Percentiles rank a stretch among this genome's conserved stretches.
phyloP scores from a whole-genome alignment of 2,888 invertebrate genomes.

The Plemyria rubiginata region DNA sequence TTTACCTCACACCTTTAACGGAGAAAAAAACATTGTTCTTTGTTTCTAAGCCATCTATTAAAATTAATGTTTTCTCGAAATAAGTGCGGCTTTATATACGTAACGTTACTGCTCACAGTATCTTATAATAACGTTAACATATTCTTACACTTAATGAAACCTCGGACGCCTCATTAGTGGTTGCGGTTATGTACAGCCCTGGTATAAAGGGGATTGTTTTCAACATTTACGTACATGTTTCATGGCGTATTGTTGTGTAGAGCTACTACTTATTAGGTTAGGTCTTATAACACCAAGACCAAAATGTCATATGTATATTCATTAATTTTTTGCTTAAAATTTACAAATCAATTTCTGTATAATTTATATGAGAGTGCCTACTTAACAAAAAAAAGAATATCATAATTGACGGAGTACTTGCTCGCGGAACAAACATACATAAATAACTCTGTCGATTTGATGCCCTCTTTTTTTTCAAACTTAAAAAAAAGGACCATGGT shows the following conservation, averaged over 20 bases:
- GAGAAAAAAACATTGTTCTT: neutral
- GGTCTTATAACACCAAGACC: too few relatives aligned
- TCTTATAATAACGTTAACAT: conserved; percentile 25
- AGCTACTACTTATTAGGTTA: too few relatives aligned
- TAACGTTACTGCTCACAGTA: conserved; percentile 8
- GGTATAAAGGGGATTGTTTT: conserved; percentile 22
- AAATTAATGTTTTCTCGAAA: neutral
- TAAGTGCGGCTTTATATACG: conserved; percentile 63
- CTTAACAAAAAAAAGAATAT: too few relatives aligned
- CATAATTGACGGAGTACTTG: too few relatives aligned
- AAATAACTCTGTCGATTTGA: too few relatives aligned
- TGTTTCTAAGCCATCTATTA: neutral
- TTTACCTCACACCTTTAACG: neutral
- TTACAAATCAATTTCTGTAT: too few relatives aligned
- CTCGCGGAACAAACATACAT: too few relatives aligned
- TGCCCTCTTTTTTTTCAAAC: too few relatives aligned
- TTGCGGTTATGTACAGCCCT: conserved; percentile 18
- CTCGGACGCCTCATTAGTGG: conserved; percentile 28
- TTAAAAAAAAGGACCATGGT: too few relatives aligned
- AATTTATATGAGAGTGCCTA: too few relatives aligned
- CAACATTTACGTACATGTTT: conserved; percentile 14
- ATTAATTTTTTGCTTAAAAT: too few relatives aligned
- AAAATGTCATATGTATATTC: too few relatives aligned
- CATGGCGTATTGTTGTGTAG: conserved; percentile 1
- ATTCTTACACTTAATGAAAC: conserved; percentile 22